Conservation (phyloP, 2,888 invertebrate genomes). For the Scrobipalpa costella region DNA sequence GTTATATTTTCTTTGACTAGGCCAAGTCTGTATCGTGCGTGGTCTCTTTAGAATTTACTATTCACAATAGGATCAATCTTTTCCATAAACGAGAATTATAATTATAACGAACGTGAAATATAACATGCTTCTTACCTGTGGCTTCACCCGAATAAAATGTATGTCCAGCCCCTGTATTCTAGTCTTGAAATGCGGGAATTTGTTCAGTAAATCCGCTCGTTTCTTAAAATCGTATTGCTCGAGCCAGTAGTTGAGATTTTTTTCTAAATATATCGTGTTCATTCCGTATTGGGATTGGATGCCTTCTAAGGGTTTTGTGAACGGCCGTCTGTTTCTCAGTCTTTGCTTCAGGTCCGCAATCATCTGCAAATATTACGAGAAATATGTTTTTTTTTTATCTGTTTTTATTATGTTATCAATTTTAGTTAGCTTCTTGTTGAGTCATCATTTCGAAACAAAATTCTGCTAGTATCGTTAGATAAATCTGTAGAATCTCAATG, state of each 20-base stretch:
- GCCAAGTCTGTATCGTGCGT: too few relatives aligned
- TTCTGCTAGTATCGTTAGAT: too few relatives aligned
- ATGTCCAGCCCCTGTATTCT: conserved; percentile 87
- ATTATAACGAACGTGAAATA: too few relatives aligned
- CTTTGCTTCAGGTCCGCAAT: conserved; percentile 82
- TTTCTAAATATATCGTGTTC: conserved; percentile 84
- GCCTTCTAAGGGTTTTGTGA: conserved; percentile 83
- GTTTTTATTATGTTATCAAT: not conserved
- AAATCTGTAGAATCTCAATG: too few relatives aligned
- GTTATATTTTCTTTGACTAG: too few relatives aligned
- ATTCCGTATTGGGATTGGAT: conserved; percentile 91
- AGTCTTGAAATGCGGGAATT: conserved; percentile 88
- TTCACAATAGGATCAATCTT: too few relatives aligned
- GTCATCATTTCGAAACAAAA: too few relatives aligned
- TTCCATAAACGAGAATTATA: too few relatives aligned
- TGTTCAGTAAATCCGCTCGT: conserved; percentile 85
- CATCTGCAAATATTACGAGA: conserved; percentile 67
- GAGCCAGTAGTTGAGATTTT: conserved; percentile 88
- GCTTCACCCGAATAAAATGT: conserved; percentile 88
- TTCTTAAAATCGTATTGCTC: conserved; percentile 84
- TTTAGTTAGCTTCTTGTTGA: too few relatives aligned
- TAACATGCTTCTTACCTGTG: conserved; percentile 53
- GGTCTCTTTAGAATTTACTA: too few relatives aligned
- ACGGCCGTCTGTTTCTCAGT: conserved; percentile 74
- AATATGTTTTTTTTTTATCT: too few relatives aligned